Conservation (phyloP, 2,113 vertebrate species). For the Salvelinus fontinalis region DNA sequence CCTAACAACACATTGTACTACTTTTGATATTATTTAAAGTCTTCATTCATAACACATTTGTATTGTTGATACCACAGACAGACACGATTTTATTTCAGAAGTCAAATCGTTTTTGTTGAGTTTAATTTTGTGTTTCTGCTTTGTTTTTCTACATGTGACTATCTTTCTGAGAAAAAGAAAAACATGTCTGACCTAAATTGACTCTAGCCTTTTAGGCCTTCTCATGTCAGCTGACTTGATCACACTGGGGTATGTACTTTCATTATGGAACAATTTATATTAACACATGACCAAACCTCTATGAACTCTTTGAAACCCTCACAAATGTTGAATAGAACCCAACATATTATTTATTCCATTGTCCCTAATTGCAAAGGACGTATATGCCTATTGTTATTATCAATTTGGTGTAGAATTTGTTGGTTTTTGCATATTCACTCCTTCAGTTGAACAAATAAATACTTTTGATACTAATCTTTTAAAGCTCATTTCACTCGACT, state of each 20-base stretch:
- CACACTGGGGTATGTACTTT: background rate
- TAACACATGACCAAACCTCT: background rate
- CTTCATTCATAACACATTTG: no score
- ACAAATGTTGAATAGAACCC: no score
- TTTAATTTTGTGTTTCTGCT: no score
- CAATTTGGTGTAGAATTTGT: background rate
- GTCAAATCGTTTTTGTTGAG: no score
- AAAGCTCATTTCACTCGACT: slow-evolving; percentile 25
- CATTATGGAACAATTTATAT: no score
- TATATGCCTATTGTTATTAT: background rate
- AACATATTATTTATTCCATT: no score
- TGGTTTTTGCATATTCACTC: background rate
- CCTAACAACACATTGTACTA: no score
- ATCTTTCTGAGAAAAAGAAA: background rate
- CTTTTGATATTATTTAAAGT: no score
- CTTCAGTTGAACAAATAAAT: slow-evolving; percentile 14
- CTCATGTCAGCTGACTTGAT: background rate
- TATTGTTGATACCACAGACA: no score
- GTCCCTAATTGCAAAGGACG: background rate
- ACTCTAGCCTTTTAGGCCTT: background rate
- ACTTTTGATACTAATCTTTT: slow-evolving; percentile 29
- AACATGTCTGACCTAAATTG: background rate
- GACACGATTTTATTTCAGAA: no score
- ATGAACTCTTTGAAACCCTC: background rate
- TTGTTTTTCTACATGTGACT: no score